Evolutionary conservation across 2,113 vertebrate genomes (phyloP), one percentile per base, ranked within the genome.

Genomic region (Tylochromis polylepis): DNA sequence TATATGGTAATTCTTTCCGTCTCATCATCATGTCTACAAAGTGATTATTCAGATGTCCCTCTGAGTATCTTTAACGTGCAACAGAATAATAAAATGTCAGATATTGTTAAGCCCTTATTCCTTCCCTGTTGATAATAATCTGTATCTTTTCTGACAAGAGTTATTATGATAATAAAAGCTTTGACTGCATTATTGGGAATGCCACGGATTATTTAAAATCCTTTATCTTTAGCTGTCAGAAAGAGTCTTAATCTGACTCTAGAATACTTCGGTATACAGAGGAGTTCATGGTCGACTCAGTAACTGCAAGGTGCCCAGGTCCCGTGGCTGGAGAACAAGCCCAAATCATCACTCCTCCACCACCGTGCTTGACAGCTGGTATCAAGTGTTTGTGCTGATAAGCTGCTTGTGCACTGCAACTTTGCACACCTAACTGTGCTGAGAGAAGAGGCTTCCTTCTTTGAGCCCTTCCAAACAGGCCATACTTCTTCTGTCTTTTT

Each of bases 131-230:
- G 51, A 24, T 43, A 16, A n/a, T 29, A 41, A 56, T 31, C 43
- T n/a, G 36, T 20, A 16, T 77, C 18, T 58, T 46, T 11, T 34
- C 24, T 24, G 16, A 6, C 8, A 36, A 10, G 20, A 34, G 34
- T 34, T 34, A 34, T 65, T 65, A 65, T 38, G 60, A 22, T 34
- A 65, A 65, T 65, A 65, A 62, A 62, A 11, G 9, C 2, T 36
- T 15, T 43, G 34, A 1, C 38, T 72, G 8, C n/a, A 16, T 46
- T 46, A 46, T 24, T 65, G 34, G 20, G 34, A 38, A 65, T 38
- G 60, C 11, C 0, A 65, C 18, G 0, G 60, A 65, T n/a, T 65
- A 65, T 65, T 1, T 38, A 20, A n/a, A 65, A 36, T 65, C 31
- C 31, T 62, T 62, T 36, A 12, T 5, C 18, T 36, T 15, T 43